phyloP scores from a whole-genome alignment of 1,140 invertebrate genomes.

The Drosophila trapezifrons region DNA sequence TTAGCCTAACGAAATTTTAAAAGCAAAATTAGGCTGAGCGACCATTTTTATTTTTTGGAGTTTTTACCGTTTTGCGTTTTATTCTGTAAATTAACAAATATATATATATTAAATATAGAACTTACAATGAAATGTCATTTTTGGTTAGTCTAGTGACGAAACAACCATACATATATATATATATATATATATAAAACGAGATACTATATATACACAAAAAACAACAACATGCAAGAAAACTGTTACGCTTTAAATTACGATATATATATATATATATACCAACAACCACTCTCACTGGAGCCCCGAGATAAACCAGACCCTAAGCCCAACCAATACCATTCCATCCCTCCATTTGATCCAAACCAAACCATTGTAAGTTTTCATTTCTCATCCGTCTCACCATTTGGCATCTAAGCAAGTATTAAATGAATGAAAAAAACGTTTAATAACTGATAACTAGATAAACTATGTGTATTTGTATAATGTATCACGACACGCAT shows the following conservation, averaged over 20 bases:
- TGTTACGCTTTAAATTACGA: conserved; percentile 76
- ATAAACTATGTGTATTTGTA: conserved; percentile 50
- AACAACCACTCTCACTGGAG: conserved; percentile 39
- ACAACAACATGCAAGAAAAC: conserved; percentile 75
- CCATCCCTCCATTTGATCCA: conserved; percentile 33
- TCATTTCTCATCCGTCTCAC: conserved; percentile 63
- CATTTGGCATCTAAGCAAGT: conserved; percentile 59
- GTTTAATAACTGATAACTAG: conserved; percentile 58
- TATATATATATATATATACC: conserved; percentile 50
- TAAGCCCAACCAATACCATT: conserved; percentile 28
- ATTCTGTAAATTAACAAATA: conserved; percentile 68
- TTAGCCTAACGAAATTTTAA: conserved; percentile 58
- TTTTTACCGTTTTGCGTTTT: conserved; percentile 52
- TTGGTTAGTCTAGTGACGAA: conserved; percentile 56
- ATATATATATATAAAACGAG: conserved; percentile 25
- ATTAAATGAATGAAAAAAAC: conserved; percentile 72
- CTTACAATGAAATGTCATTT: conserved; percentile 65
- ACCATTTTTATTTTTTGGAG: conserved; percentile 36
- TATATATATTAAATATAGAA: conserved; percentile 62
- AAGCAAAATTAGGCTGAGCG: conserved; percentile 53
- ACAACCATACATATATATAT: conserved; percentile 14
- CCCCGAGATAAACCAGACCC: conserved; percentile 17
- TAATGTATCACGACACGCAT: conserved; percentile 41
- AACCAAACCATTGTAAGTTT: conserved; percentile 67
- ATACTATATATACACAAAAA: conserved; percentile 37